These are phyloP conservation scores for Callipepla californica DNA, from an alignment of 2,113 vertebrate genomes.

Conservation along the genomic window DNA sequence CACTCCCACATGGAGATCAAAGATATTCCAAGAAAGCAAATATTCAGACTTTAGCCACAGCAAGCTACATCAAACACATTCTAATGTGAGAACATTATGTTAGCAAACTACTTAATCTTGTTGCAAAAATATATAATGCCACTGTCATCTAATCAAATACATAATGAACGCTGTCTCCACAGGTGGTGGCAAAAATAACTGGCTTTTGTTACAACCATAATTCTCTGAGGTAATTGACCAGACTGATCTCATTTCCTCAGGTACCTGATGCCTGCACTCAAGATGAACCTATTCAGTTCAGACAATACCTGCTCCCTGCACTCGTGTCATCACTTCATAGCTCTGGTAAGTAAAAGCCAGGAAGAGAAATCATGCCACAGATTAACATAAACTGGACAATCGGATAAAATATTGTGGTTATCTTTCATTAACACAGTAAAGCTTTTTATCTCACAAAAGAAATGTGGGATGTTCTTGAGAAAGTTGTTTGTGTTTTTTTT, in stretches of 20 bases:
- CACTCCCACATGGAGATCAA: not conserved
- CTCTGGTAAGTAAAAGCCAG: not conserved
- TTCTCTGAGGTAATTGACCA: not conserved
- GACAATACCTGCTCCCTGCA: not conserved
- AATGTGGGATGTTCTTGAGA: not conserved
- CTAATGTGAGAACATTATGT: not conserved
- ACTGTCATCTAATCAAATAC: not conserved
- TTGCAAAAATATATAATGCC: not conserved
- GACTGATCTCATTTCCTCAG: not conserved
- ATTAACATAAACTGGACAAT: not conserved
- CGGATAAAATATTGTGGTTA: not conserved
- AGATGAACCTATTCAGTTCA: not conserved
- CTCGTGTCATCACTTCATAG: rapidly evolving
- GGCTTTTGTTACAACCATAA: not conserved
- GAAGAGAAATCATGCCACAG: not conserved
- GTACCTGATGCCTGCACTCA: not conserved
- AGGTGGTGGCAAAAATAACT: not conserved
- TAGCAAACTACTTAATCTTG: not conserved
- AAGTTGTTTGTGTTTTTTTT: not conserved
- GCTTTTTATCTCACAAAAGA: not conserved
- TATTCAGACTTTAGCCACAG: not conserved
- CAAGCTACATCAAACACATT: not conserved
- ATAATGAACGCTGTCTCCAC: not conserved
- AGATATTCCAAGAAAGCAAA: not conserved
- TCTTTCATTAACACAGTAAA: not conserved